phyloP scores from a whole-genome alignment of 2,888 invertebrate genomes.

The Bombylius major region DNA sequence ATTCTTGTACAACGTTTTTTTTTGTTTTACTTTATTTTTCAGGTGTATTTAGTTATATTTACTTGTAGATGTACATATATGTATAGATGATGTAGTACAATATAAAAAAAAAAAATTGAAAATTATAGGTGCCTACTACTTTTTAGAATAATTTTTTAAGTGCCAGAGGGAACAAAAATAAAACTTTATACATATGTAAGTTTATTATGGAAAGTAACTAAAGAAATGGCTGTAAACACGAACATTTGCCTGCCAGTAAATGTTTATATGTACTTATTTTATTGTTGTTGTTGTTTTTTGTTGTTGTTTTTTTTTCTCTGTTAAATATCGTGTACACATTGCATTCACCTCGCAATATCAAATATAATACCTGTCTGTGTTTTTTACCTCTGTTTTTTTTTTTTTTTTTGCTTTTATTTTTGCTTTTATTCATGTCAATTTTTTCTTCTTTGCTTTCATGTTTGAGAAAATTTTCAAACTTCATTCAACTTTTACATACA shows the following conservation, averaged over 20 bases:
- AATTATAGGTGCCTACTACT: background rate
- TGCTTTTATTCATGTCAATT: too few relatives aligned
- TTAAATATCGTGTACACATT: background rate
- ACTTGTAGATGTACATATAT: too few relatives aligned
- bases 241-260: background rate
- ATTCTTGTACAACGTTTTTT: too few relatives aligned
- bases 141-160: background rate
- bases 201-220: background rate
- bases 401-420: too few relatives aligned
- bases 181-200: background rate
- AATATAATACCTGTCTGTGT: too few relatives aligned
- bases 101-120: background rate
- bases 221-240: background rate
- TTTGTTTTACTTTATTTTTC: too few relatives aligned
- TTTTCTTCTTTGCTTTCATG: too few relatives aligned
- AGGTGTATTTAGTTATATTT: too few relatives aligned
- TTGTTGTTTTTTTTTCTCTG: background rate
- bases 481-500: background rate
- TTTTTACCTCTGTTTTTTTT: too few relatives aligned
- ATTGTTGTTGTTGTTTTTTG: background rate
- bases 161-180: background rate
- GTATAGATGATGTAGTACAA: background rate
- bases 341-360: too few relatives aligned
- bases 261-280: background rate
- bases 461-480: background rate